Evolutionary conservation across 1,140 invertebrate genomes (phyloP), one percentile per base, ranked within the genome.

Genomic region (Drosophila athabasca): DNA sequence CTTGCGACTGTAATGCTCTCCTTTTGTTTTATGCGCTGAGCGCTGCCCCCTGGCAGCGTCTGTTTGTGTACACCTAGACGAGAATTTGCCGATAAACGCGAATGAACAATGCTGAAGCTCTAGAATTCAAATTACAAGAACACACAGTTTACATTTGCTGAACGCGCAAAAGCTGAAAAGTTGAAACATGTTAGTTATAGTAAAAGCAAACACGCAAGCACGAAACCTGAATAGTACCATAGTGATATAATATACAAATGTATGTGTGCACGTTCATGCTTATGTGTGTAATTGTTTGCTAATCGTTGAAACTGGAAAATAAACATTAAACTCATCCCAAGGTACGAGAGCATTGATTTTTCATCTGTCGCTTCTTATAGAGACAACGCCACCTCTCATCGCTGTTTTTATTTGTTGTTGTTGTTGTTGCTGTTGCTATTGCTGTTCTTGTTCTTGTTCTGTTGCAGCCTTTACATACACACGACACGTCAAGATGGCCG

Each of bases 401-500:
- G 11, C 13, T 13, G 3, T 13, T 39, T 11, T 39, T 13, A 13
- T 11, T 13, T 39, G 35, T 11, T 4, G 31, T 35, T 35, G 9
- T 13, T 39, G 35, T 4, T 39, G 35, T 39, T 39, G 29, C 39
- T 41, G 13, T 55, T 57, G 39, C 44, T 55, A 35, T 44, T 29
- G 13, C 53, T 31, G 26, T 45, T 54, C n/a, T 9, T 35, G 6
- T 44, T 1, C 41, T 49, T 62, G 13, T n/a, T 62, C 19, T 51
- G 43, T 44, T 9, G 29, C 11, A 87, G 77, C 77, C 77, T 77
- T 87, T 39, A 39, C 35, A 13, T 39, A 39, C 35, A 39, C 11
- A 13, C 35, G 11, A 39, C 11, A 39, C 22, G 45, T 24, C 46
- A 79, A 68, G 41, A 88, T 88, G 83, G 83, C 83, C 53, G 84